Evolutionary conservation across 2,113 vertebrate species (phyloP), one percentile per base, ranked within the genome.

Genomic region (Pluvianellus socialis): DNA sequence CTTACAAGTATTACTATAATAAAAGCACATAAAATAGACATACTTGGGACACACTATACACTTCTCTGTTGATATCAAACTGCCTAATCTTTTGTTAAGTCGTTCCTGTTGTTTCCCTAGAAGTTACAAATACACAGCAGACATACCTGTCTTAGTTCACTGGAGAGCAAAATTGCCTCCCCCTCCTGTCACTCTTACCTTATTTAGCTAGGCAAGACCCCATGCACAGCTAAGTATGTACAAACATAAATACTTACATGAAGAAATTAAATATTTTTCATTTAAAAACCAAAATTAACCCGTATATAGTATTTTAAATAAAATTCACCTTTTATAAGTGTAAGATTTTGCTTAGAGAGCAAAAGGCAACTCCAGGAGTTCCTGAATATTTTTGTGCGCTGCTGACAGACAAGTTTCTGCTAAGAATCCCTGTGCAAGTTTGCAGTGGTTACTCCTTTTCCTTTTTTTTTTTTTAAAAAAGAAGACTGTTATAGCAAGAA

Each of bases 231-330:
- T 62, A 94, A 66, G 49, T 62, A 96, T 24, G 0, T 71, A 89
- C 50, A 94, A 82, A 90, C 82, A 86, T 71, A 93, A 95, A 97
- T 65, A 95, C 44, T 93, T 83, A 66, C 44, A 90, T 19, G n/a
- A 93, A 91, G 35, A 87, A 94, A 94, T 92, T 61, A 95, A 96
- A 86, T 94, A 94, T 53, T 93, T 90, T 88, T 70, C 47, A 65
- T 83, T 97, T 86, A 58, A 96, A 96, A 91, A 92, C 8, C 47
- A 92, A 94, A 90, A 91, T 85, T 70, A 96, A 97, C 96, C 94
- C 79, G 73, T 94, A 97, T 94, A 93, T 53, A 92, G 76, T 71
- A 74, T 88, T 95, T 95, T 71, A 96, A 97, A 96, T 97, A 94
- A 96, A 92, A 90, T 95, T 94, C 81, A 92, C 92, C 76, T 96